A percentile compares a stretch with the other conserved stretches of the same genome.
Evolutionary conservation across 2,797 vertebrate genomes (phyloP).

Genomic region (Picus viridis): DNA sequence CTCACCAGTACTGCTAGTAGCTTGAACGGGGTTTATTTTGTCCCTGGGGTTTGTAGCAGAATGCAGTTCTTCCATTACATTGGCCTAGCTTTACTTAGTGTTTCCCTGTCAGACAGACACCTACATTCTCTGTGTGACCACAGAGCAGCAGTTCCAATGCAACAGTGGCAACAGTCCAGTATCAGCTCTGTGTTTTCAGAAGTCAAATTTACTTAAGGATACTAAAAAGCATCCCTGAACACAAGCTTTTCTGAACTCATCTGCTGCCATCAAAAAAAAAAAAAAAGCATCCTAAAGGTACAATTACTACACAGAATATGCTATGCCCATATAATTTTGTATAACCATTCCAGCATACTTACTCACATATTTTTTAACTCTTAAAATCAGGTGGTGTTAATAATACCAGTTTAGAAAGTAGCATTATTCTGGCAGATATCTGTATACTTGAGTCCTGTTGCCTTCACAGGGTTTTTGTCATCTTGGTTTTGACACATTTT

Average conservation of each 20-base stretch:
- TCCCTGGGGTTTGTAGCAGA: neutral
- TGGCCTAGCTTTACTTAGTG: neutral
- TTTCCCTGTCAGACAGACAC: neutral
- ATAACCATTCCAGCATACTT: neutral
- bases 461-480: slow-evolving; percentile 22
- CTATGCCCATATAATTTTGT: neutral
- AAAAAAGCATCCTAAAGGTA: slow-evolving; percentile 15
- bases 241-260: neutral
- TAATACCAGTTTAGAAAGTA: neutral
- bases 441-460: neutral
- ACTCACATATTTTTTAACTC: slow-evolving; percentile 33
- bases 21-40: neutral
- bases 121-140: neutral
- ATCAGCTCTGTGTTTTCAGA: slow-evolving; percentile 5
- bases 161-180: slow-evolving; percentile 2
- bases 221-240: neutral
- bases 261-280: slow-evolving; percentile 3
- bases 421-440: slow-evolving; percentile 39
- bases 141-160: neutral
- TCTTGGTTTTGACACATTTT: slow-evolving; percentile 22
- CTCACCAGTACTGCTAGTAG: accelerated
- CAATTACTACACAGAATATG: slow-evolving; percentile 21
- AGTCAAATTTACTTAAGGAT: neutral
- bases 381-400: slow-evolving; percentile 5
- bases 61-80: neutral